Evolutionary conservation across 2,113 vertebrate species (phyloP), one percentile per base, ranked within the genome.

Genomic region (Chloroceryle aenea): DNA sequence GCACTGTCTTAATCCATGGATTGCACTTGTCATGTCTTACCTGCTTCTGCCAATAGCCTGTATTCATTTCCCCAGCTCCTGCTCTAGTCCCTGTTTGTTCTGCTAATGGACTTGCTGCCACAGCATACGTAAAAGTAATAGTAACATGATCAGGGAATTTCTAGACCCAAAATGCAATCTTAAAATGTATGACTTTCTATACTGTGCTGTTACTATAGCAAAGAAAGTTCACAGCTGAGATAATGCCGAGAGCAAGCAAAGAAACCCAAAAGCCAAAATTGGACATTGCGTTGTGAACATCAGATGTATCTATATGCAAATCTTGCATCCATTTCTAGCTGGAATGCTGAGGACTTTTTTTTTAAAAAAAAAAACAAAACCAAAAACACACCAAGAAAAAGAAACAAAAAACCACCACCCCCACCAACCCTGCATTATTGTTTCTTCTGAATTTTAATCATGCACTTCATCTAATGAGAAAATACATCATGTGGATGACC

Each of bases 111-210:
- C 73, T 71, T 76, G 47, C 42, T 95, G 86, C 59, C 80, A 86
- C 5, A 6, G 90, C 95, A 85, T 40, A 64, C 25, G 14, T 61
- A 82, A 10, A 10, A 82, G 52, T 34, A 93, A 93, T 66, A 93
- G 71, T 95, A 95, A 95, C 92, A 90, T 29, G 85, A 96, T 89
- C 53, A 23, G 47, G 92, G 95, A 97, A 97, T 97, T 96, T 96
- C 79, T 96, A 95, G 56, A 93, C 95, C 92, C 94, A 59, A 90
- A 90, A 90, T 1, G 4, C 80, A 95, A 77, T 88, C 56, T 97
- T 42, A 79, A 90, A 97, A 63, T 1, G 0, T 73, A 84, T 81
- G 6, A 0, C 79, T 84, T 95, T 87, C 68, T 84, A 13, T 43
- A 59, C 53, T 64, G 66, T 0, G 7, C 55, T 76, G 75, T 75